These are phyloP conservation scores for Gouania willdenowi DNA, from an alignment of 2,797 vertebrate species.

Conservation along the genomic window DNA sequence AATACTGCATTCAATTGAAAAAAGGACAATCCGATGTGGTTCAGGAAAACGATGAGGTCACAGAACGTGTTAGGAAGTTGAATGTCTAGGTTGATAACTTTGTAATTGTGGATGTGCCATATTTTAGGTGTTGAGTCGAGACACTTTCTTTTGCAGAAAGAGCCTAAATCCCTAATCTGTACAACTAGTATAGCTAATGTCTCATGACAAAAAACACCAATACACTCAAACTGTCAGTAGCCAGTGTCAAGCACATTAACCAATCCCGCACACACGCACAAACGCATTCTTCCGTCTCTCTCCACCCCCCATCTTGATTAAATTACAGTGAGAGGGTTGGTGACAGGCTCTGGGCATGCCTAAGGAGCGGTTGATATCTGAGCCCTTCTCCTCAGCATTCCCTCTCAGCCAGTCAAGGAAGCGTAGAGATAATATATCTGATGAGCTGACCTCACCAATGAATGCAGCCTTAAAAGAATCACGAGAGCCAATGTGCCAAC, in stretches of 20 bases:
- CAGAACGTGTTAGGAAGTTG: too few species aligned
- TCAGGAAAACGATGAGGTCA: too few species aligned
- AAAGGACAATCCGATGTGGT: too few species aligned
- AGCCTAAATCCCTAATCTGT: constrained; percentile 3
- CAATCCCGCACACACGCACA: not conserved
- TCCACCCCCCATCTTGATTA: constrained; percentile 71
- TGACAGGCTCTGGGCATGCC: constrained; percentile 75
- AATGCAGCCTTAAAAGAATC: constrained; percentile 42
- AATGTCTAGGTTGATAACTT: too few species aligned
- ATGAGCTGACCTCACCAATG: constrained; percentile 57
- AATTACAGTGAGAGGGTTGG: constrained; percentile 75
- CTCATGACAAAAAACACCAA: constrained; percentile 5
- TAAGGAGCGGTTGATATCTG: constrained; percentile 72
- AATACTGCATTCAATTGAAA: too few species aligned
- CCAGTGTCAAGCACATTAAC: not conserved
- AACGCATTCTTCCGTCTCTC: constrained; percentile 40
- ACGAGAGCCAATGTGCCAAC: constrained; percentile 58
- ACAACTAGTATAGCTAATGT: constrained; percentile 1
- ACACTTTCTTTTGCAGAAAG: too few species aligned
- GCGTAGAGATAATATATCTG: constrained; percentile 58
- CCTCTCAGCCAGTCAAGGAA: constrained; percentile 58
- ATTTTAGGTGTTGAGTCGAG: too few species aligned
- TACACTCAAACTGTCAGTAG: constrained; percentile 4
- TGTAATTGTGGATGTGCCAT: too few species aligned
- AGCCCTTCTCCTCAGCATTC: constrained; percentile 58